These are phyloP conservation scores for Salpingus planirostris DNA, from an alignment of 2,888 invertebrate genomes.

Conservation along the genomic window DNA sequence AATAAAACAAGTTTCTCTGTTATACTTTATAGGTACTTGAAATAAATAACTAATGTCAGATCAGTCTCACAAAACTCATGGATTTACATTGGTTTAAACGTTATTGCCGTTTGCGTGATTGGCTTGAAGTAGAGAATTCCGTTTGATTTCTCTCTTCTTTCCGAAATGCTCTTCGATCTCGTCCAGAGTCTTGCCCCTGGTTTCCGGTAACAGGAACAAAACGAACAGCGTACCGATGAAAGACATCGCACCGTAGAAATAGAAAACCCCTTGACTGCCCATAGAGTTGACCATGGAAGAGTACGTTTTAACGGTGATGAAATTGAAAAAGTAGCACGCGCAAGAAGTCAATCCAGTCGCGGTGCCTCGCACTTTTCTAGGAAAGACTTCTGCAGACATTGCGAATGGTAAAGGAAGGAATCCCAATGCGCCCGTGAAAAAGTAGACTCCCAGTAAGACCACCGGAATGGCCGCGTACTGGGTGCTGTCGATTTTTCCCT, in stretches of 20 bases:
- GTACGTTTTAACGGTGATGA: constrained; percentile 45
- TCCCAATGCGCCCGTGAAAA: constrained; percentile 46
- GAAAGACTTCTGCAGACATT: constrained; percentile 49
- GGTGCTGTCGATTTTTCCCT: constrained; percentile 25
- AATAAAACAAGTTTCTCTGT: no score
- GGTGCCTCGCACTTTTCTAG: constrained; percentile 45
- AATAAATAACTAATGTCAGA: background rate
- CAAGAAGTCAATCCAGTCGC: constrained; percentile 45
- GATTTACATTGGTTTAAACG: no score
- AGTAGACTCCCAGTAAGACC: constrained; percentile 41
- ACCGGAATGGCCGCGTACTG: constrained; percentile 33
- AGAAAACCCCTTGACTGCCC: constrained; percentile 44
- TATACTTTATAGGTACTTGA: no score
- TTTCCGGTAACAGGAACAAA: constrained; percentile 43
- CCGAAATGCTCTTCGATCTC: constrained; percentile 46
- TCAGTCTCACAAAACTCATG: background rate
- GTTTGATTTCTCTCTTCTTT: constrained; percentile 5
- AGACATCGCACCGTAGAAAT: constrained; percentile 43
- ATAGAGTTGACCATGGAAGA: constrained; percentile 39
- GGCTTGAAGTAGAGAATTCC: background rate
- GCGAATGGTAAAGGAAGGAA: constrained; percentile 50
- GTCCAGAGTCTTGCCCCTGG: constrained; percentile 45
- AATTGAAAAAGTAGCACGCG: constrained; percentile 46
- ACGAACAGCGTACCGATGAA: constrained; percentile 45
- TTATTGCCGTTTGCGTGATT: no score